These are phyloP conservation scores for Celastrina argiolus DNA, from an alignment of 2,888 invertebrate genomes.

Conservation along the genomic window DNA sequence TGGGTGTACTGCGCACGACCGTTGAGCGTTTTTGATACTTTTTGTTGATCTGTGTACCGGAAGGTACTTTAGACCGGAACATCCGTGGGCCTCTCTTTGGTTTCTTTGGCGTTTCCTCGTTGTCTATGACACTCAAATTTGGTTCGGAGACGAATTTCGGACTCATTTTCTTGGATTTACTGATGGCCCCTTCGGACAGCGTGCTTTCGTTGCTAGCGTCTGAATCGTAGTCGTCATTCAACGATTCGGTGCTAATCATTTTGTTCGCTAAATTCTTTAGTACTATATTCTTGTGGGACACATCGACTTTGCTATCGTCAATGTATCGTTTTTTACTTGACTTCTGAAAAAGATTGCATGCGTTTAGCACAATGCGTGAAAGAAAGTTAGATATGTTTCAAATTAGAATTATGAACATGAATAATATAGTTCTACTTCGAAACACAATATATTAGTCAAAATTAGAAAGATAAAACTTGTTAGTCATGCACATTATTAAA, in stretches of 20 bases:
- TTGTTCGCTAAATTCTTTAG: conserved; percentile 67
- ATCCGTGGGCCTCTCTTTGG: conserved; percentile 58
- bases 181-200: conserved; percentile 63
- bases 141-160: conserved; percentile 74
- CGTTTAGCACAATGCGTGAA: conserved; percentile 33
- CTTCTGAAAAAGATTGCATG: conserved; percentile 62
- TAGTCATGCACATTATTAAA: no score
- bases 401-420: not conserved
- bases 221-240: conserved; percentile 63
- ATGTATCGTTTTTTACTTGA: conserved; percentile 56
- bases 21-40: conserved; percentile 62
- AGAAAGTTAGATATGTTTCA: conserved; percentile 26
- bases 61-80: conserved; percentile 63
- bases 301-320: conserved; percentile 58
- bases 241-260: conserved; percentile 62
- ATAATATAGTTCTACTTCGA: not conserved
- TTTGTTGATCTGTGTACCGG: conserved; percentile 54
- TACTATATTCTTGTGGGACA: conserved; percentile 66
- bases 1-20: conserved; percentile 55
- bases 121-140: conserved; percentile 61
- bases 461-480: conserved; percentile 13
- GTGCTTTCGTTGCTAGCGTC: conserved; percentile 69
- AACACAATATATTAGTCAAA: no score
- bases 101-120: conserved; percentile 66
- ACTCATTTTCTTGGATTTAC: conserved; percentile 54